Base-by-base conservation (phyloP, 2,888 invertebrate species). In the Arge pagana region DNA sequence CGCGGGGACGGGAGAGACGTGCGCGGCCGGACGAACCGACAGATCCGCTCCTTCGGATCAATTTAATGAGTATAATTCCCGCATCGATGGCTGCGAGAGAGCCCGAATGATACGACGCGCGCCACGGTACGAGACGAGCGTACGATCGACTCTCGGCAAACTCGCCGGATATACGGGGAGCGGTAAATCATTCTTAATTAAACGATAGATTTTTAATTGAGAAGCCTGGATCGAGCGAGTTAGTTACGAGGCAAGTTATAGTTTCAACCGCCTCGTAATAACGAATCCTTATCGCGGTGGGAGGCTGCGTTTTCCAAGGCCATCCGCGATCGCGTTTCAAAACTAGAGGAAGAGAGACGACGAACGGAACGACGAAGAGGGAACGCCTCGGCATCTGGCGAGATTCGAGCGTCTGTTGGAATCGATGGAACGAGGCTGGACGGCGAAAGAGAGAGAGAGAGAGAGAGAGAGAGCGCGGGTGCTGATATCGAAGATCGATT, bases 1-100 rank as follows among this genome's bases (percentile, higher is more conserved):
- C 11, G 33, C n/a, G 16, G 26, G 16, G 19, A 19, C 10, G 24
- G 19, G 21, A 11, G 48, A 30, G 45, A 39, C 11, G 39, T 11
- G 18, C 21, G 39, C 16, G 23, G 36, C 48, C 43, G 28, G 55
- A 48, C 55, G 58, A 60, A 57, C 45, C 61, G 62, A 26, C 28
- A 26, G 28, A 26, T n/a, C 10, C n/a, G 11, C 45, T 45, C 45
- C 45, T 45, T 33, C 18, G 42, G 62, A 70, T 71, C 67, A 66
- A 70, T 67, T 70, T 74, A 74, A 74, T 74, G 74, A 74, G 73
- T 70, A 70, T 74, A 74, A 74, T 74, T 74, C 74, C 72, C 73
- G 73, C 71, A 72, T 74, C 67, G 73, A 73, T 72, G 70, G 72
- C 68, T 64, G 57, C 61, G 64, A 57, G 53, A 53, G 59, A 68